phyloP scores from a whole-genome alignment of 2,888 invertebrate genomes.

The Coelopa pilipes region DNA sequence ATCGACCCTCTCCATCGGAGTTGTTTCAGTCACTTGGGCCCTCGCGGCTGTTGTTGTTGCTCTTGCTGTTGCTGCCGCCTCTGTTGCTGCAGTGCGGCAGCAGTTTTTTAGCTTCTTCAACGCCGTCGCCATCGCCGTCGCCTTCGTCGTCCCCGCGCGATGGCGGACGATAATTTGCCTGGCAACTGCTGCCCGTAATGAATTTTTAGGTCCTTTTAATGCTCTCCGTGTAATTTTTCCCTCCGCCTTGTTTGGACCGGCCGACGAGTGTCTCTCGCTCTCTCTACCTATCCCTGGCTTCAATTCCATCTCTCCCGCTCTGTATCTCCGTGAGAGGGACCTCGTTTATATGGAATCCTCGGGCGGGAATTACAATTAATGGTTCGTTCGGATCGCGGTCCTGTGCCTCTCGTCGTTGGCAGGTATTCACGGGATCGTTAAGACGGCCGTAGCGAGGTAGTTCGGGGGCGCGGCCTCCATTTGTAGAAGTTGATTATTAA shows the following conservation, averaged over 20 bases:
- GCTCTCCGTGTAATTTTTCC: slow-evolving; percentile 1
- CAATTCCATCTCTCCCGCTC: not conserved
- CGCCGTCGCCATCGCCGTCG: not conserved
- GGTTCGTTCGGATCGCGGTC: not conserved
- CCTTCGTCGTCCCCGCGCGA: not conserved
- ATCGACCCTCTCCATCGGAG: not conserved
- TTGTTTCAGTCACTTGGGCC: slow-evolving; percentile 14
- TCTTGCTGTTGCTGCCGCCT: slow-evolving; percentile 14
- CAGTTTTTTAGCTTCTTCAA: slow-evolving; percentile 32
- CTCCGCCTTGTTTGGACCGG: no score
- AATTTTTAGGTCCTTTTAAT: slow-evolving; percentile 58
- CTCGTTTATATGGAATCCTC: slow-evolving; percentile 7
- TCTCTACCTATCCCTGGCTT: no score
- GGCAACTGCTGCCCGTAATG: slow-evolving; percentile 55
- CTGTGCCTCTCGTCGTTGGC: no score
- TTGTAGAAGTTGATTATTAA: no score
- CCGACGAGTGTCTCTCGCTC: no score
- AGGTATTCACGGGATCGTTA: no score
- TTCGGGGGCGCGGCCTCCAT: no score
- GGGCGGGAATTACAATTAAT: slow-evolving; percentile 27
- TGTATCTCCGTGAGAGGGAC: slow-evolving; percentile 7
- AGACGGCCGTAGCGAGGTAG: no score
- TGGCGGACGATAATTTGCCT: slow-evolving; percentile 57
- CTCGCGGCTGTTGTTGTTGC: slow-evolving; percentile 12
- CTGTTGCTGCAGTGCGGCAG: slow-evolving; percentile 46